Evolutionary conservation across 2,888 invertebrate species (phyloP), one percentile per base, ranked within the genome.

Genomic region (Tetragonula carbonaria): DNA sequence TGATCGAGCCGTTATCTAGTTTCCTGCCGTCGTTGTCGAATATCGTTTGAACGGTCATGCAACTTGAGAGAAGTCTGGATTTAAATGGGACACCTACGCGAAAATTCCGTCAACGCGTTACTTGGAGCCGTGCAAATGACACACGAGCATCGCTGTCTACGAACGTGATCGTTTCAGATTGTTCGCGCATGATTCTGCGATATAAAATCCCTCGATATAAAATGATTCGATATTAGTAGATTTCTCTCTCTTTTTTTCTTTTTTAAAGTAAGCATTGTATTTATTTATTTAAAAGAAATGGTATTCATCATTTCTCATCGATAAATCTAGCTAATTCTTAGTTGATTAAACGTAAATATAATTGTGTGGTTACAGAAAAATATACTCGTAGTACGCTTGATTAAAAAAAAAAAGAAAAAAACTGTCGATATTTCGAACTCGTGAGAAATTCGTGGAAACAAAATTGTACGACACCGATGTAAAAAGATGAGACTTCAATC

Each of bases 21-120:
- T 45, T 45, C 23, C 18, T 70, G 23, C 45, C 18, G 65, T 23
- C 59, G 55, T 51, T 63, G 45, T 14, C 45, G 18, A 51, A 80
- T 21, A 59, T 53, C 55, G 6, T 28, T 23, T 62, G 28, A 63
- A 51, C 62, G 51, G 66, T 59, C 70, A 28, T 18, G 66, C 71
- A 66, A 65, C 68, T 74, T 59, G 68, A 67, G 62, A 38, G 59
- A 63, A 66, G 84, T 80, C 80, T 80, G 74, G 70, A 81, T 81
- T 81, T 67, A 85, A 80, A 82, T 78, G 63, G 59, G 50, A 68
- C 87, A 53, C 81, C 86, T 67, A 86, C 88, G 84, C 79, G 51
- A 72, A 74, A 83, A 85, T 87, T 87, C 78, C 78, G n/a, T 80
- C 67, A 73, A 76, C 55, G 28, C 16, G 23, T 16, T 66, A n/a